Evolutionary conservation across 2,797 vertebrate genomes (phyloP).

Genomic region (Phrynocephalus guinanensis): DNA sequence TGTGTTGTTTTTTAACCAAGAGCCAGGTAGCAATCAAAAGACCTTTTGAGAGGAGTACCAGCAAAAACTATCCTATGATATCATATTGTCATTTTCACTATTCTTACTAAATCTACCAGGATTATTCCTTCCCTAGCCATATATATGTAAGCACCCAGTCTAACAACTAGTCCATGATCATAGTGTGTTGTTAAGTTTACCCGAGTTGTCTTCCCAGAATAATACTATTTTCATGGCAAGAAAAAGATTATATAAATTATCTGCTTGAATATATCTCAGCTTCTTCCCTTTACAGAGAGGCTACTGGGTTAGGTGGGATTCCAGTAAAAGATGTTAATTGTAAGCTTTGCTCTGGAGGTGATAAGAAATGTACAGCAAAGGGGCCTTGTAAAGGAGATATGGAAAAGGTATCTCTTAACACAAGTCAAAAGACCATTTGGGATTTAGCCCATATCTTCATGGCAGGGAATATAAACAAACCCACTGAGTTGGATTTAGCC

Average conservation of each 20-base stretch:
- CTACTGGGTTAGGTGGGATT: conserved; percentile 43
- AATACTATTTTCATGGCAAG: conserved; percentile 45
- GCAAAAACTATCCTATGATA: conserved; percentile 50
- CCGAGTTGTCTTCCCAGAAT: conserved; percentile 62
- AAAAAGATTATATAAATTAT: conserved; percentile 33
- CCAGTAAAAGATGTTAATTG: conserved; percentile 62
- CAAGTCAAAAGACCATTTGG: conserved; percentile 43
- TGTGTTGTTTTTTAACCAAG: conserved; percentile 24
- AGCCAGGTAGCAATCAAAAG: conserved; percentile 39
- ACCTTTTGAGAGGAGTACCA: conserved; percentile 52
- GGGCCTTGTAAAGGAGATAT: neutral
- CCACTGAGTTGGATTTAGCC: conserved; percentile 50
- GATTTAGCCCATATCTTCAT: conserved; percentile 40
- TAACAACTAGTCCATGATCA: conserved; percentile 58
- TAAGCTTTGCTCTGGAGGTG: conserved; percentile 62
- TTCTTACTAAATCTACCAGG: conserved; percentile 57
- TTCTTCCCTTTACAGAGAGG: conserved; percentile 44
- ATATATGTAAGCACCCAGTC: conserved; percentile 73
- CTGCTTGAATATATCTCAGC: conserved; percentile 42
- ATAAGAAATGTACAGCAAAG: conserved; percentile 57
- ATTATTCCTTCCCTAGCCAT: conserved; percentile 67
- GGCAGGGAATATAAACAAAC: conserved; percentile 60
- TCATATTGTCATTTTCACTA: conserved; percentile 67
- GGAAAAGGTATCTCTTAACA: conserved; percentile 25
- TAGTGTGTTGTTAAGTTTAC: conserved; percentile 57